Conservation (phyloP, 2,888 invertebrate genomes). For the Theretra japonica region DNA sequence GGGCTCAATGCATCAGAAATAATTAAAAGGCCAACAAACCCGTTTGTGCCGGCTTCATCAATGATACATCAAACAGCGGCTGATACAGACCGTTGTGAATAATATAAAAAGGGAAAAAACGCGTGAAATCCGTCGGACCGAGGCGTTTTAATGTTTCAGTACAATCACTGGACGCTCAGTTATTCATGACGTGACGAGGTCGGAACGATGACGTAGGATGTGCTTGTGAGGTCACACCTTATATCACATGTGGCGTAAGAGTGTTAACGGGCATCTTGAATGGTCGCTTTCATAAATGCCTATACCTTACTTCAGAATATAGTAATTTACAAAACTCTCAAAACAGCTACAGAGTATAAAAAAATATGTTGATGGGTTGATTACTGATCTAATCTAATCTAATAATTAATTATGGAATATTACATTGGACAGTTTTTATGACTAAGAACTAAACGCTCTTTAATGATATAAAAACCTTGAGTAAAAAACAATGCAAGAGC, state of each 20-base stretch:
- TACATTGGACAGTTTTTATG: too few relatives aligned
- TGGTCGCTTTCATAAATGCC: too few relatives aligned
- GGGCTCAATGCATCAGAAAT: not conserved
- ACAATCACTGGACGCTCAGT: constrained; percentile 68
- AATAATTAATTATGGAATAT: too few relatives aligned
- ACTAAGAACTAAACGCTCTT: too few relatives aligned
- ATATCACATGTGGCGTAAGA: not conserved
- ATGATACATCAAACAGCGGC: constrained; percentile 39
- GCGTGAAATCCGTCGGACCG: constrained; percentile 45
- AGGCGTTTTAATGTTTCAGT: constrained; percentile 63
- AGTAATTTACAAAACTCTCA: too few relatives aligned
- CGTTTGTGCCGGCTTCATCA: not conserved
- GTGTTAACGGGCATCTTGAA: too few relatives aligned
- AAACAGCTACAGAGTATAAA: too few relatives aligned
- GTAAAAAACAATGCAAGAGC: too few relatives aligned
- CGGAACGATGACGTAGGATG: constrained; percentile 36
- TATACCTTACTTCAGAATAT: too few relatives aligned
- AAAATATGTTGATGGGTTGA: too few relatives aligned
- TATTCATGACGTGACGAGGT: constrained; percentile 64
- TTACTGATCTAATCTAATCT: too few relatives aligned
- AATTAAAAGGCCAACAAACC: constrained; percentile 9
- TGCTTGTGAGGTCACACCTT: constrained; percentile 33
- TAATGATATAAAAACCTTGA: too few relatives aligned
- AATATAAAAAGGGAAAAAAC: constrained; percentile 56
- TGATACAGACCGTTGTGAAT: constrained; percentile 50